Base-by-base conservation (phyloP, 2,888 invertebrate species). In the Atherix ibis region DNA sequence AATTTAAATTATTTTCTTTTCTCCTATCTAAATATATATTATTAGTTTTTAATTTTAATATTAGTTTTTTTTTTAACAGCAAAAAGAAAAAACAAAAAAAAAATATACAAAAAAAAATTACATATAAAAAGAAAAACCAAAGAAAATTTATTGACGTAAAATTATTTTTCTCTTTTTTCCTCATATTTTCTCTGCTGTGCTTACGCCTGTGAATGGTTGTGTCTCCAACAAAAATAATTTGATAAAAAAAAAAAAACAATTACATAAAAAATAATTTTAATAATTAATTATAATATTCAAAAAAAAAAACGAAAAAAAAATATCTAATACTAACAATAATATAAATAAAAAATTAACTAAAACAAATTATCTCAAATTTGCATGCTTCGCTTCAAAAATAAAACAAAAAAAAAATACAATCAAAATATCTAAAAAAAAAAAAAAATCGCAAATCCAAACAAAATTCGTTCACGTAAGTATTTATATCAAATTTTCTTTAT, bases 201-300 rank as follows among this genome's bases (percentile, higher is more conserved):
- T 78, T 78, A 65, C 68, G 75, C 69, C 74, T 74, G 75, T 76
- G 75, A 74, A 73, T 76, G 76, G 76, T 76, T 76, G 75, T 74
- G 71, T 73, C 73, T 73, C 70, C 71, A 72, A 73, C 73, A 73
- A 42, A 38, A 37, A 39, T 37, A 39, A 38, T 27, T 19, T 35
- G 6, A 36, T 24, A 33, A 32, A 24, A 35, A 38, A 38, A 41
- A 38, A 36, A 36, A 36, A 35, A 35, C 27, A 39, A 36, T 28
- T 24, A 18, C 27, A n/a, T n/a, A n/a, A n/a, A n/a, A n/a, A n/a
- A n/a, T n/a, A n/a, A n/a, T n/a, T n/a, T n/a, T n/a, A n/a, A 32
- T 33, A 37, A 33, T 24, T 18, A 27, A 33, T 67, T 68, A 66
- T 36, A 16, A 18, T 27, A 12, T 27, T 18, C 14, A 32, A 22